Evolutionary conservation across 2,888 invertebrate genomes (phyloP), one percentile per base, ranked within the genome.

Genomic region (Andrena fulva): DNA sequence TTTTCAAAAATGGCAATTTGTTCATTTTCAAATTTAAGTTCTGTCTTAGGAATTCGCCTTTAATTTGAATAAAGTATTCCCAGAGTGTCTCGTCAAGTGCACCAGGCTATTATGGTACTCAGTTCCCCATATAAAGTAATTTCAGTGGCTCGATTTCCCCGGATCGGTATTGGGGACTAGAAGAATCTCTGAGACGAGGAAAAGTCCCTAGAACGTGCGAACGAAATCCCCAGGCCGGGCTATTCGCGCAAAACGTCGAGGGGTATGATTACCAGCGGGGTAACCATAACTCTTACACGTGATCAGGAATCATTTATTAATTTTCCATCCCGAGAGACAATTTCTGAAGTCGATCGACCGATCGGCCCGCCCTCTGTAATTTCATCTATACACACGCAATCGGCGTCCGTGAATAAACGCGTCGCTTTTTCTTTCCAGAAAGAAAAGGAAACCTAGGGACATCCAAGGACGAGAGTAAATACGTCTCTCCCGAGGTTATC

Each of bases 301-400:
- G 72, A 80, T 80, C 80, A 64, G 16, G 80, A 62, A 80, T 80
- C 80, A 80, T 80, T 80, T 80, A 80, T 80, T 80, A 80, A 80
- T 80, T 80, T 73, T 63, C 73, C 73, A 68, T 72, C 63, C 24
- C n/a, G 67, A 31, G 73, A 67, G 80, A 80, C 67, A 80, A 80
- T 80, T 80, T 80, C 68, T 75, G 54, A 63, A 68, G 48, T 20
- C 20, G 70, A 48, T 35, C 59, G 69, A 12, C 31, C 66, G 75
- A 75, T 75, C 76, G 35, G 27, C 12, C 67, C 62, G 62, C 72
- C 63, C 73, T 73, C 80, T 68, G 80, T 80, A 80, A 80, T 80
- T 68, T 72, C 80, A 73, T 67, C 80, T 80, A 67, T 79, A 80
- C 72, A 79, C 76, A 67, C 56, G 80, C 62, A 52, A 80, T 80